Evolutionary conservation across 1,140 invertebrate species (phyloP).

Genomic region (Drosophila pruinosa): DNA sequence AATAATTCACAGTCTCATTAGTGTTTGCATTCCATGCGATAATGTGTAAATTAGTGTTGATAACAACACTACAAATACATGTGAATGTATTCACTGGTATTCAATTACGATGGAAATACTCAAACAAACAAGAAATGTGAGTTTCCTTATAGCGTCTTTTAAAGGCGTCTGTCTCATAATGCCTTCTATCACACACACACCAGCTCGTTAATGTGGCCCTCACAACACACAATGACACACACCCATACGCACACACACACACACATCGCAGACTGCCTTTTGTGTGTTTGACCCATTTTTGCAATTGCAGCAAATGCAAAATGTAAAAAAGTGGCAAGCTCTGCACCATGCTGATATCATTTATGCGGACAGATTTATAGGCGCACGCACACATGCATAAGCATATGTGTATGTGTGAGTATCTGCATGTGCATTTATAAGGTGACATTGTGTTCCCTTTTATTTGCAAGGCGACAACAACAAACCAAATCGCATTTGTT

Average conservation of each 20-base stretch:
- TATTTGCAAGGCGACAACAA: too few relatives aligned
- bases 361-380: conserved; percentile 6
- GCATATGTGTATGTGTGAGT: neutral
- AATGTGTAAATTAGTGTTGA: neutral
- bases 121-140: conserved; percentile 24
- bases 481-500: too few relatives aligned
- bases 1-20: neutral
- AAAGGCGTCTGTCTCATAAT: conserved; percentile 29
- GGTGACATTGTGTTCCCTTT: conserved; percentile 13
- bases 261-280: conserved; percentile 27
- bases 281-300: conserved; percentile 55
- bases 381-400: neutral
- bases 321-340: conserved; percentile 2
- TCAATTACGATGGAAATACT: neutral
- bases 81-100: neutral
- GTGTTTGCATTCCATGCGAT: neutral
- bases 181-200: neutral
- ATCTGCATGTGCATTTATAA: neutral
- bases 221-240: conserved; percentile 17
- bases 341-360: neutral
- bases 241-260: conserved; percentile 7
- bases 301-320: conserved; percentile 22
- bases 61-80: neutral
- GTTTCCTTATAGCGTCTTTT: conserved; percentile 21
- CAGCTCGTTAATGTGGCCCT: conserved; percentile 40